phyloP scores from a whole-genome alignment of 2,888 invertebrate genomes.

The Apamea epomidion region DNA sequence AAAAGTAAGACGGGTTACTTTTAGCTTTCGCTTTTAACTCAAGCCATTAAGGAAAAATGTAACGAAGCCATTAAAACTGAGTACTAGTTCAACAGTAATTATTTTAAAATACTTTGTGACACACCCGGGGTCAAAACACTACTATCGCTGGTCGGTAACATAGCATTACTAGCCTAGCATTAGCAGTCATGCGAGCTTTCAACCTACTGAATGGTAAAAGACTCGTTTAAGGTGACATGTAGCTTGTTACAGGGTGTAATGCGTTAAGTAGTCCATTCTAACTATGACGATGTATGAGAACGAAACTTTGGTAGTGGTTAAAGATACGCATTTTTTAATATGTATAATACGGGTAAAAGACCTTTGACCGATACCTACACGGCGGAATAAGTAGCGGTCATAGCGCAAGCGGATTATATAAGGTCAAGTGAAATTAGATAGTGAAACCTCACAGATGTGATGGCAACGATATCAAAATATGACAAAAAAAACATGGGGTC shows the following conservation, averaged over 20 bases:
- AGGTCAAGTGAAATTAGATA: neutral
- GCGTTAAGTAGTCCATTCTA: slow-evolving; percentile 17
- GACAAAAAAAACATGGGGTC: neutral
- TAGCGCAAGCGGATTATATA: neutral
- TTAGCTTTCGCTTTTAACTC: slow-evolving; percentile 14
- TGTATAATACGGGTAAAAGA: neutral
- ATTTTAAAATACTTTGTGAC: slow-evolving; percentile 42
- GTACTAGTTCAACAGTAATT: slow-evolving; percentile 31
- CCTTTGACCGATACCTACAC: neutral
- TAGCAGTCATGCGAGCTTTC: slow-evolving; percentile 55
- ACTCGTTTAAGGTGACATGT: slow-evolving; percentile 17
- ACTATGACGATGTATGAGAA: neutral
- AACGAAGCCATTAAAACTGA: slow-evolving; percentile 43
- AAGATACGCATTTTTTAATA: neutral
- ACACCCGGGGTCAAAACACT: slow-evolving; percentile 29
- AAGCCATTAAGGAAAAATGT: slow-evolving; percentile 43
- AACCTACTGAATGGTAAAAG: slow-evolving; percentile 39
- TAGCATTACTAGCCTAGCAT: slow-evolving; percentile 1
- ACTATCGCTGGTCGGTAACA: slow-evolving; percentile 10
- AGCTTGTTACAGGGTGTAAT: slow-evolving; percentile 9
- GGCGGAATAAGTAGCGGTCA: neutral
- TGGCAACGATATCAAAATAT: too few relatives aligned
- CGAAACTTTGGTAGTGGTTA: neutral
- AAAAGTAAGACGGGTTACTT: slow-evolving; percentile 10
- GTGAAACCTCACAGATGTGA: neutral